Evolutionary conservation across 2,113 vertebrate species (phyloP).

Genomic region (Meles meles): DNA sequence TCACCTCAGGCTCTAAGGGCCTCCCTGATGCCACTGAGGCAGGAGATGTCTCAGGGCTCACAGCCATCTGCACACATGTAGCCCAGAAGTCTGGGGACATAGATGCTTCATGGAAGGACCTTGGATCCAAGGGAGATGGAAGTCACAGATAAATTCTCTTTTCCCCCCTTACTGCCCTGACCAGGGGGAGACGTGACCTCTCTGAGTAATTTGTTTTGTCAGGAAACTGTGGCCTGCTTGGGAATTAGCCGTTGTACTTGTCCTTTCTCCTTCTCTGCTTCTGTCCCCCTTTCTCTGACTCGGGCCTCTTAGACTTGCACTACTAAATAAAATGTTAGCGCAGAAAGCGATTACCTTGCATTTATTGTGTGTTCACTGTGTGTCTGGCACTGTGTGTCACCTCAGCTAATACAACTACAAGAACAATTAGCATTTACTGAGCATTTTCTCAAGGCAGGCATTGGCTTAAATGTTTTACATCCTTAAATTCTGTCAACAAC

Average conservation of each 20-base stretch:
- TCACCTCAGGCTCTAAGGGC: neutral
- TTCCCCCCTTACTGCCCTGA: no score
- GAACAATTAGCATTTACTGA: neutral
- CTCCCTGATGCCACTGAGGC: neutral
- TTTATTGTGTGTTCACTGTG: neutral
- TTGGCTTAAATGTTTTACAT: neutral
- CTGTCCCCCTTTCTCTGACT: neutral
- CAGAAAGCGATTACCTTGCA: neutral
- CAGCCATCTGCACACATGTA: accelerated
- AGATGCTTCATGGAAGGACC: neutral
- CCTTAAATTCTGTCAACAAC: neutral
- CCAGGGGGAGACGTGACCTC: neutral
- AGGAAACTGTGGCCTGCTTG: neutral
- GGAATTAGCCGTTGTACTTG: neutral
- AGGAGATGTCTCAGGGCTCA: neutral
- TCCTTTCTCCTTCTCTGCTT: neutral
- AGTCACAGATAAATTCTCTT: neutral
- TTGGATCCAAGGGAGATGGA: neutral
- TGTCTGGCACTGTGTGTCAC: neutral
- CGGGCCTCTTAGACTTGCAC: neutral
- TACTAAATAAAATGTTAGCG: neutral
- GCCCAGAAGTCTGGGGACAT: neutral
- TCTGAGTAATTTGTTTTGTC: neutral
- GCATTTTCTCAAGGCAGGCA: neutral
- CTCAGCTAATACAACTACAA: neutral